Evolutionary conservation across 2,888 invertebrate species (phyloP), one percentile per base, ranked within the genome.

Genomic region (Stenolophus ochropezus): DNA sequence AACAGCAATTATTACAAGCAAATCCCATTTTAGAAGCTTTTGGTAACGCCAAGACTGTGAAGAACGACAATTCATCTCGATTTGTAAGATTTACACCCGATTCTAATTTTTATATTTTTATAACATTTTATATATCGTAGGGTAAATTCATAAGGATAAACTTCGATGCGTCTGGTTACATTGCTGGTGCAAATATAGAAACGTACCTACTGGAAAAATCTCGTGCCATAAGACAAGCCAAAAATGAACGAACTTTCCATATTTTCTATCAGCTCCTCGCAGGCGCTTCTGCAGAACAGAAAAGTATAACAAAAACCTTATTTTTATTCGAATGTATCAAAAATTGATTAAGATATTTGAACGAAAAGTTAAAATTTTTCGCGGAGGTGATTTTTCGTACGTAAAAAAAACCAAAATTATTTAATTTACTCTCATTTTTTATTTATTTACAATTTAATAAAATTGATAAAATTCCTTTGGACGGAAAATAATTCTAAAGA

Each of bases 141-240:
- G 99, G 99, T 87, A 99, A 99, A 95, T 99, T 99, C 90, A 99
- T 99, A 88, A 94, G 99, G 87, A 99, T 99, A 90, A 99, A 99
- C 91, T 99, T 99, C 91, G 99, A 99, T 91, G 97, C 98, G 84
- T 98, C 98, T 83, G 99, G 99, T 18, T 99, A 96, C 89, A 99
- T 99, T 86, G 98, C 98, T 84, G 99, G 99, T 86, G 99, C 99
- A 86, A 99, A 99, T 89, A 99, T 99, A 88, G 99, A 99, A 92
- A 99, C 99, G 78, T 99, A 99, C 91, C 93, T 99, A 86, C 91
- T 99, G 89, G 99, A 99, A 91, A 99, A 99, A 91, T 99, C 99
- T 81, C 94, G 99, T 91, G 97, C 98, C 87, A 98, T 99, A 90
- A 94, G 99, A 88, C 99, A 99, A 92, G 98, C 99, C 81, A 96